Conservation (phyloP, 2,113 vertebrate genomes). For the Cynopterus brachyotis region DNA sequence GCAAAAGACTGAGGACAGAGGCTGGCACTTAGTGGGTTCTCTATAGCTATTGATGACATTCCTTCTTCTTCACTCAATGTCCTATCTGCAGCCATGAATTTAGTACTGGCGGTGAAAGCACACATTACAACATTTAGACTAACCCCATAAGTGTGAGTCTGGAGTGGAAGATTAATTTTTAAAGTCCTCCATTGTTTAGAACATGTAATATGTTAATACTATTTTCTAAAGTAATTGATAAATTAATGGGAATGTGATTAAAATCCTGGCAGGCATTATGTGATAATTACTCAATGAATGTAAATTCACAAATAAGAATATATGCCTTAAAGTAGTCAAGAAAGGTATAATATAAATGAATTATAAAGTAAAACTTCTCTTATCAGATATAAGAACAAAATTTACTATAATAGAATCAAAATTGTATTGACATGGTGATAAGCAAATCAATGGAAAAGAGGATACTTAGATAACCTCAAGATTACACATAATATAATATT, state of each 20-base stretch:
- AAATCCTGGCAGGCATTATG: not conserved
- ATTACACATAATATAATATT: not conserved
- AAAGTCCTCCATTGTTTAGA: not conserved
- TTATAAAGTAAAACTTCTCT: not conserved
- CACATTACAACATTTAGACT: not conserved
- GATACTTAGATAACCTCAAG: not conserved
- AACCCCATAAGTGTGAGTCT: not conserved
- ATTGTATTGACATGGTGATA: not conserved
- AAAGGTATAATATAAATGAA: not conserved
- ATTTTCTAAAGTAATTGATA: slow-evolving; percentile 21
- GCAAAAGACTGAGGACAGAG: not conserved
- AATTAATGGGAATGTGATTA: not conserved
- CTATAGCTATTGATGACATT: not conserved
- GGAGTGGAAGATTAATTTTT: not conserved
- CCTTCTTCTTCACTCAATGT: not conserved
- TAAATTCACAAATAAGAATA: slow-evolving; percentile 35
- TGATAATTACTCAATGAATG: slow-evolving; percentile 18
- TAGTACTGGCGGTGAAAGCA: not conserved
- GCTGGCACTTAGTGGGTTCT: not conserved
- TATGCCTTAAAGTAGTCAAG: not conserved
- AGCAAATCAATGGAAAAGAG: not conserved
- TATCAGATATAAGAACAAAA: slow-evolving; percentile 9
- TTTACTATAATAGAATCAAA: not conserved
- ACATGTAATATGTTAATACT: not conserved
- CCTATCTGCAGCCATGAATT: not conserved